Conservation (phyloP, 2,888 invertebrate genomes). For the Miltochrista miniata region DNA sequence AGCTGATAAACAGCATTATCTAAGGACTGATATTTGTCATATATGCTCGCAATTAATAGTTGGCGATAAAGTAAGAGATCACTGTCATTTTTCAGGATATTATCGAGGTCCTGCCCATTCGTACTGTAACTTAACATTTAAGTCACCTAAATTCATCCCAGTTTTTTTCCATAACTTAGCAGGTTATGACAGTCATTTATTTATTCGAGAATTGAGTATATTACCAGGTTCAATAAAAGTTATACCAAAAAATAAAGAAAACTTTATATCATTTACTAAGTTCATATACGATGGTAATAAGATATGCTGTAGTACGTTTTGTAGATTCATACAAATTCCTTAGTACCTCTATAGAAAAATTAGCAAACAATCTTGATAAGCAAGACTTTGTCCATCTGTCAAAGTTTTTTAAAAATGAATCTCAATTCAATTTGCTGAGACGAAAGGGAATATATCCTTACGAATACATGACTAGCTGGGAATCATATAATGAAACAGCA, state of each 20-base stretch:
- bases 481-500: background rate
- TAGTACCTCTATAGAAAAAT: background rate
- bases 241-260: constrained; percentile 30
- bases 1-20: constrained; percentile 2
- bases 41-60: constrained; percentile 2
- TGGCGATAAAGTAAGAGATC: constrained; percentile 8
- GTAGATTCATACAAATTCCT: background rate
- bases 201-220: constrained; percentile 12
- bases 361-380: background rate
- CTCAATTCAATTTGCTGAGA: background rate
- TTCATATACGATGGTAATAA: background rate
- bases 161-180: no score
- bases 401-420: background rate
- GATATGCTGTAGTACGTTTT: background rate
- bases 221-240: constrained; percentile 19
- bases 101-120: constrained; percentile 23
- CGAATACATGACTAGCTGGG: background rate
- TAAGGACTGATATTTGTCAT: background rate
- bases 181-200: background rate
- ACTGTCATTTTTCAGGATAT: constrained; percentile 16
- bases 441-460: background rate
- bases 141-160: constrained; percentile 24
- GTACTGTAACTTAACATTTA: constrained; percentile 22
- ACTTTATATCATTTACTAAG: constrained; percentile 11
- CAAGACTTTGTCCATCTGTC: background rate